phyloP scores from a whole-genome alignment of 2,888 invertebrate species.

The Apotomis betuletana region DNA sequence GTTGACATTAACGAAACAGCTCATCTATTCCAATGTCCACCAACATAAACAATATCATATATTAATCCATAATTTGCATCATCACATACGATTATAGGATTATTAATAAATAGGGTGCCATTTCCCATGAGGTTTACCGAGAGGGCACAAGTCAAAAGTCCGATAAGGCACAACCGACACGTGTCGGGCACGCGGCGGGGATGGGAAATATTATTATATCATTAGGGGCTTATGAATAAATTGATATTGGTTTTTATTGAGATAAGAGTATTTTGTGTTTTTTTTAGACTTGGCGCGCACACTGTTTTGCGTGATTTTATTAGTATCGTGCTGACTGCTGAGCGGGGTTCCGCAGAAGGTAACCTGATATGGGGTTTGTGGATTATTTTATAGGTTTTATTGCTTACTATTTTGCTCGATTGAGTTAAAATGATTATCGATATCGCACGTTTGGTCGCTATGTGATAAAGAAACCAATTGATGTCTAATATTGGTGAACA shows the following conservation, averaged over 20 bases:
- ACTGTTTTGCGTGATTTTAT: not conserved
- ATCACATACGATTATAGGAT: constrained; percentile 26
- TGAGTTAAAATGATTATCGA: too few relatives aligned
- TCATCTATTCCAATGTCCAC: not conserved
- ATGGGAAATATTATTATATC: constrained; percentile 34
- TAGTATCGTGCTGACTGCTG: not conserved
- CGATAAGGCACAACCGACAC: constrained; percentile 24
- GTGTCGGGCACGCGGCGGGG: constrained; percentile 27
- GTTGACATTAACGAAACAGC: too few relatives aligned
- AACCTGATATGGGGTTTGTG: too few relatives aligned
- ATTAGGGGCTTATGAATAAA: constrained; percentile 40
- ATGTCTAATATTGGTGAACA: too few relatives aligned
- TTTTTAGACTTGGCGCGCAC: constrained; percentile 13
- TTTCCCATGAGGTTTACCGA: constrained; percentile 37
- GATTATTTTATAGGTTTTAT: too few relatives aligned
- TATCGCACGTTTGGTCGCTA: too few relatives aligned
- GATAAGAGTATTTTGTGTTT: constrained; percentile 12
- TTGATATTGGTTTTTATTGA: constrained; percentile 33
- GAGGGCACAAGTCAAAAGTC: constrained; percentile 21
- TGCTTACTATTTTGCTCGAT: too few relatives aligned
- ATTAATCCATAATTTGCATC: constrained; percentile 29
- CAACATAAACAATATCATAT: constrained; percentile 1
- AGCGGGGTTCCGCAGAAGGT: too few relatives aligned
- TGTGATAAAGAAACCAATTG: too few relatives aligned
- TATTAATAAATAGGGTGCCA: constrained; percentile 14